Evolutionary conservation across 2,113 vertebrate genomes (phyloP).

Genomic region (Oryzias curvinotus): DNA sequence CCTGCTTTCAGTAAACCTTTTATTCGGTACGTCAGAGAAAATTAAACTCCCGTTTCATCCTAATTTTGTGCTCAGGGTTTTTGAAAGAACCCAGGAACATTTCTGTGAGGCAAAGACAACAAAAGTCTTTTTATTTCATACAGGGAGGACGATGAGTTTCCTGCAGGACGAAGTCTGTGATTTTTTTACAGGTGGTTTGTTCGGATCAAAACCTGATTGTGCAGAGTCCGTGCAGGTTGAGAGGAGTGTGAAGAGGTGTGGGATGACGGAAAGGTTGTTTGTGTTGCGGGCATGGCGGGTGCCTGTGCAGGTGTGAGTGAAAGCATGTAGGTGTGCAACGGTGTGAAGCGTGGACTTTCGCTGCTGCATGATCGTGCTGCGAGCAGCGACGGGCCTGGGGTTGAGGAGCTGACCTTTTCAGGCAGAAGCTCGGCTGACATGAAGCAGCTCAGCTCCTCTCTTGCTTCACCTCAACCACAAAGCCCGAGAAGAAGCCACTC

Average conservation of each 20-base stretch:
- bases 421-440: too few species aligned
- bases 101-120: too few species aligned
- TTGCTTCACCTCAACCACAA: conserved; percentile 46
- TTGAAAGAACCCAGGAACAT: too few species aligned
- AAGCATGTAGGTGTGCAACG: conserved; percentile 4
- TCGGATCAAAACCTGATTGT: background rate
- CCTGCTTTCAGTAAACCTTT: too few species aligned
- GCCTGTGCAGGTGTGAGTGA: conserved; percentile 1
- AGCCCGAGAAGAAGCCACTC: conserved; percentile 13
- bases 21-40: too few species aligned
- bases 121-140: too few species aligned
- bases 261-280: conserved; percentile 39
- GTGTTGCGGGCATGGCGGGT: conserved; percentile 10
- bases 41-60: too few species aligned
- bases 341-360: conserved; percentile 8
- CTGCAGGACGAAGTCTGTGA: too few species aligned
- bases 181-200: background rate
- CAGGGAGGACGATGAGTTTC: too few species aligned
- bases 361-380: background rate
- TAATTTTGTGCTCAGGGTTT: too few species aligned
- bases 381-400: background rate
- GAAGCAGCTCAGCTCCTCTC: conserved; percentile 22
- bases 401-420: conserved; percentile 38
- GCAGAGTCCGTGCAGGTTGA: background rate
- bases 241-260: conserved; percentile 8